phyloP scores from a whole-genome alignment of 2,113 vertebrate species.

The Callospermophilus lateralis region DNA sequence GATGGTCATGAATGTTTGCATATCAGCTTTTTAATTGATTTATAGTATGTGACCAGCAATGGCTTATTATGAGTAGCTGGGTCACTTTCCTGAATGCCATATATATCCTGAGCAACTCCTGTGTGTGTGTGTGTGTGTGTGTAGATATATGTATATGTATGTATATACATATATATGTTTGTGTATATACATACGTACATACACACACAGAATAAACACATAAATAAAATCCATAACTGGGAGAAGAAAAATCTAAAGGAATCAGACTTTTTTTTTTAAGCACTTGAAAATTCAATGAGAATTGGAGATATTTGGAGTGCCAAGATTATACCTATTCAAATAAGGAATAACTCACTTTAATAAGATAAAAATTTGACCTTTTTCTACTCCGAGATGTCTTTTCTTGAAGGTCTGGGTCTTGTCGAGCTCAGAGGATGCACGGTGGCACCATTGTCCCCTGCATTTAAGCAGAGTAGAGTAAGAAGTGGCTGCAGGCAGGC shows the following conservation, averaged over 20 bases:
- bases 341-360: constrained; percentile 36
- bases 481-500: neutral
- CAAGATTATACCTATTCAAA: constrained; percentile 9
- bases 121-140: neutral
- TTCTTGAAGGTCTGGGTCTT: constrained; percentile 3
- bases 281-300: constrained; percentile 40
- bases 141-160: neutral
- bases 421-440: neutral
- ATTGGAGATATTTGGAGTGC: neutral
- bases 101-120: neutral
- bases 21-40: constrained; percentile 9
- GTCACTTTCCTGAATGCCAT: neutral
- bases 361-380: constrained; percentile 25
- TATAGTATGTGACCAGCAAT: neutral
- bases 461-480: neutral
- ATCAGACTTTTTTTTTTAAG: constrained; percentile 39
- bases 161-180: neutral
- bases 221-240: neutral
- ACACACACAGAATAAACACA: neutral
- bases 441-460: neutral
- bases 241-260: constrained; percentile 16
- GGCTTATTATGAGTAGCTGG: neutral
- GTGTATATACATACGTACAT: neutral
- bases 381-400: constrained; percentile 12
- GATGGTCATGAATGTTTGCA: constrained; percentile 13